Base-by-base conservation (phyloP, 2,888 invertebrate genomes). In the Apodemia zela region DNA sequence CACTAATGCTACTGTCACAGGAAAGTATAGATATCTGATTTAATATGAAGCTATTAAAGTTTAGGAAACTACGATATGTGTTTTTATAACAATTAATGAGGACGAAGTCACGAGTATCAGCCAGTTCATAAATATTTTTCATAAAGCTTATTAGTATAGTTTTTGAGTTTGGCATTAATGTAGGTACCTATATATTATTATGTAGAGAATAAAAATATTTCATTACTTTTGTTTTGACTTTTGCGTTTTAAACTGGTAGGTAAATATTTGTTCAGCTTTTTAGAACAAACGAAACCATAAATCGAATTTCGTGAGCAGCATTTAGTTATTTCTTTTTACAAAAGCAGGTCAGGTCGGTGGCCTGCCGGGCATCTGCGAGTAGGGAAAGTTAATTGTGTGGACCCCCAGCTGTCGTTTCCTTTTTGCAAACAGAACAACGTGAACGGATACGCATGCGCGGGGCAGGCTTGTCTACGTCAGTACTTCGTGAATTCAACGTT, bases 291-390 rank as follows among this genome's bases (percentile, higher is more conserved):
- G 35, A 61, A n/a, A 13, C 35, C 35, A 51, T 38, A 38, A 54
- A 54, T 25, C 21, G 38, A 17, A 33, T 18, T 38, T 17, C 59
- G 38, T 21, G 59, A 13, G 51, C 29, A 68, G 69, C 64, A 67
- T 68, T 68, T 66, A 71, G 69, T 61, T 66, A 69, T 68, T 72
- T 72, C 71, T 75, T 71, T 74, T 73, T 75, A 82, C 81, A 87
- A 89, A 91, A 90, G 84, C 85, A 73, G 88, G 90, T 87, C 89
- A 87, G 77, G 80, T 82, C 81, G 80, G 74, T 75, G 80, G 75
- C 75, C 78, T 69, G 74, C 54, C 67, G 68, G 66, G 69, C 67
- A 74, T 62, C 58, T 57, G 42, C 29, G 64, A 73, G 76, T 77
- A 85, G 88, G 85, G 89, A 90, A 90, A 90, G 89, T 85, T 80